Percentiles rank a stretch among this genome's conserved stretches.
These are phyloP conservation scores for Gallinago stenura DNA, from an alignment of 2,797 vertebrate species.

Conservation along the genomic window DNA sequence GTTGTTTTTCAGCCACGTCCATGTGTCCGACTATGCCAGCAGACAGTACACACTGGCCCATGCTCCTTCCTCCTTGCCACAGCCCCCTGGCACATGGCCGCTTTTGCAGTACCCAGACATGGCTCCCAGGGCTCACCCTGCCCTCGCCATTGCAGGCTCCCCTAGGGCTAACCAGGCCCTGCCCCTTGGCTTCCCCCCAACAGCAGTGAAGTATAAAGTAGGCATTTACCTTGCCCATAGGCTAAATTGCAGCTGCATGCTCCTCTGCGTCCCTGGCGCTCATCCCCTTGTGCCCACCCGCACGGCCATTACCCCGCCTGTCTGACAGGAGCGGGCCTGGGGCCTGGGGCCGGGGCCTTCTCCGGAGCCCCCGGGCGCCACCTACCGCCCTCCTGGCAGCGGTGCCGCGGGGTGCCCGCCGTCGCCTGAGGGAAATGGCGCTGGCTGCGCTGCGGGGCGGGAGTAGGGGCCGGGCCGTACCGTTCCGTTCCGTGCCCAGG, in stretches of 20 bases:
- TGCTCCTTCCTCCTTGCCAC: accelerated
- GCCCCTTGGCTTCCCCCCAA: accelerated
- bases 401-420: neutral
- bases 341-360: neutral
- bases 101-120: neutral
- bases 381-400: slow-evolving; percentile 7
- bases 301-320: accelerated
- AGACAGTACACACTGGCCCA: accelerated
- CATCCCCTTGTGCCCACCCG: accelerated
- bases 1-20: neutral
- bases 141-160: accelerated
- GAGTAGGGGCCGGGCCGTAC: too few species aligned
- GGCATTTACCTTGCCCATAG: neutral
- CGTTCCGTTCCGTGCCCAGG: too few species aligned
- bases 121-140: neutral
- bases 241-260: accelerated
- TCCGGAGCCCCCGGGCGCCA: slow-evolving; percentile 5
- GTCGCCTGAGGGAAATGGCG: neutral
- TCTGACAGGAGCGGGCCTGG: too few species aligned
- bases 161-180: too few species aligned
- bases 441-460: too few species aligned
- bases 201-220: accelerated
- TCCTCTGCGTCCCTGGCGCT: accelerated
- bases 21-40: accelerated
- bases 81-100: accelerated